Base-by-base conservation (phyloP, 1,140 invertebrate genomes). In the Ceratina japonica region DNA sequence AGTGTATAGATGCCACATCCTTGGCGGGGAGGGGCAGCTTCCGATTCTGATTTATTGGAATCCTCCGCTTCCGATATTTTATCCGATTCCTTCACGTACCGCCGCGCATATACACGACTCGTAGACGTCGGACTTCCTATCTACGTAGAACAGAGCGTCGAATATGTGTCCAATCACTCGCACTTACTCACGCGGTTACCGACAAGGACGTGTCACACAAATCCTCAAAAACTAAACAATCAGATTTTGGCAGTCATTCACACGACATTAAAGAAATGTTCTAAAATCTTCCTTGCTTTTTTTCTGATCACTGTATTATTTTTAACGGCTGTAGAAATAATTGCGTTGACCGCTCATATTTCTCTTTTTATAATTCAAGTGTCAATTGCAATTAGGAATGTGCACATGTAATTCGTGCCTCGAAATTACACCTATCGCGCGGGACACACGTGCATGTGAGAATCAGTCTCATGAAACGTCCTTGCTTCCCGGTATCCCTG, bases 1-100 rank as follows among this genome's bases (percentile, higher is more conserved):
- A 88, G 86, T 82, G 88, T 89, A 82, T 82, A 87, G 86, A 86
- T 87, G 87, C 83, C 86, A 82, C 78, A 82, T 83, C 78, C 83
- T 82, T 80, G 85, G 81, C 52, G 77, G 80, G 84, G 86, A 68
- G 80, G 85, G 83, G 76, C 71, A 91, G 90, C 90, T 91, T 92
- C 91, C 91, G 91, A 92, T 90, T 90, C 87, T 90, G 89, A 89
- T 91, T 91, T 91, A 90, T 91, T 89, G 88, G 90, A 91, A 90
- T 91, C 87, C 87, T 86, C 72, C 78, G 83, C 86, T 91, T 91
- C 90, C 90, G 86, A 89, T 88, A 90, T 90, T 79, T 82, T 88
- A 87, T 83, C 81, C 84, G 80, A 89, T 85, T 81, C 84, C 71
- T 81, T 77, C 84, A 86, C 85, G 85, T 86, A 85, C 64, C 65